Conservation (phyloP, 1,140 invertebrate species). For the Lepidotrigona ventralis region DNA sequence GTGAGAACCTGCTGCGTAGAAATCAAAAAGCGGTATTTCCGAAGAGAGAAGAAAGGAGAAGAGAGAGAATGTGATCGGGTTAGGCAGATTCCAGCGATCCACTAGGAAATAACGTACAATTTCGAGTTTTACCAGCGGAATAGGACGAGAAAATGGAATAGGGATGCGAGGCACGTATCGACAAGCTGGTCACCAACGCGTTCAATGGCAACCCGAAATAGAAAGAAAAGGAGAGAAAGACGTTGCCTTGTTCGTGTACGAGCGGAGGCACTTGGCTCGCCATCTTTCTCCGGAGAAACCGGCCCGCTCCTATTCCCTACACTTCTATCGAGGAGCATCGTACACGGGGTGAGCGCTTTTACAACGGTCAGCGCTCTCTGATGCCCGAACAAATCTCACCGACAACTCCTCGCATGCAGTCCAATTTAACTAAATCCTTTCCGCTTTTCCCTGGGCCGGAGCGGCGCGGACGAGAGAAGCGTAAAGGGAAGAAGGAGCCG, state of each 20-base stretch:
- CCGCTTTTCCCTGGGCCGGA: constrained; percentile 51
- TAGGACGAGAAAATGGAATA: constrained; percentile 38
- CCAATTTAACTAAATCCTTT: constrained; percentile 80
- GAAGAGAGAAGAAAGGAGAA: not conserved
- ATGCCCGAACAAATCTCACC: constrained; percentile 70
- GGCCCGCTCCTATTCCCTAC: not conserved
- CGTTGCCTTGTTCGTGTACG: constrained; percentile 36
- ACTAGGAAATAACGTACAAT: constrained; percentile 58
- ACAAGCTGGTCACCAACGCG: constrained; percentile 68
- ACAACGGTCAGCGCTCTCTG: constrained; percentile 70
- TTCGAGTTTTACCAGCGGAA: constrained; percentile 50
- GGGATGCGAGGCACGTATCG: constrained; percentile 72
- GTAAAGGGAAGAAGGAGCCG: not conserved
- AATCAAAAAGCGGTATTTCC: constrained; percentile 24
- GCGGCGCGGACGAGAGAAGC: constrained; percentile 1
- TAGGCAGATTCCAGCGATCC: constrained; percentile 57
- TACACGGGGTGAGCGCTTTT: constrained; percentile 55
- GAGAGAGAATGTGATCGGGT: constrained; percentile 16
- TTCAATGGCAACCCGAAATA: constrained; percentile 64
- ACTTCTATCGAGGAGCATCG: not conserved
- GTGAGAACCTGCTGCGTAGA: not conserved
- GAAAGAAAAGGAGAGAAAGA: constrained; percentile 60
- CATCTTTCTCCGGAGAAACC: too few relatives aligned
- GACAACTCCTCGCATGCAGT: constrained; percentile 69
- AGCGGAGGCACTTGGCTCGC: too few relatives aligned